Percentiles rank a stretch among this genome's conserved stretches.
phyloP scores from a whole-genome alignment of 2,888 invertebrate species.

The Agrochola circellaris region DNA sequence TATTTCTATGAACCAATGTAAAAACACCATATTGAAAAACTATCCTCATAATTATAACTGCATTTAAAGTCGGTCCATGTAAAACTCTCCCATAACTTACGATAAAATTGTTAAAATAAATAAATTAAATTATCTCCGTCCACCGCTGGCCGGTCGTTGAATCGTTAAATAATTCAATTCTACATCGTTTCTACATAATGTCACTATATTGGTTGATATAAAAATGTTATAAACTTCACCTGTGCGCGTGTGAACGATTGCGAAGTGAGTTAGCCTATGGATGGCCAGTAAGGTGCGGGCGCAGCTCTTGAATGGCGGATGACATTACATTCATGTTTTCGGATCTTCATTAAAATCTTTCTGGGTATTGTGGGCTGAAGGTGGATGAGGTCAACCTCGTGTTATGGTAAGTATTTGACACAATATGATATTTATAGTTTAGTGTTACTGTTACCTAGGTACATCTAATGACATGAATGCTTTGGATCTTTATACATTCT shows the following conservation, averaged over 20 bases:
- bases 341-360: constrained; percentile 32
- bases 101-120: constrained; percentile 64
- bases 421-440: not conserved
- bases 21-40: not conserved
- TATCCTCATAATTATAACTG: not conserved
- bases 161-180: constrained; percentile 86
- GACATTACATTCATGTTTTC: constrained; percentile 35
- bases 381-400: not conserved
- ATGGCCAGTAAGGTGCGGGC: constrained; percentile 33
- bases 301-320: constrained; percentile 34
- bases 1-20: not conserved
- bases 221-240: constrained; percentile 49
- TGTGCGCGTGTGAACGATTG: constrained; percentile 50
- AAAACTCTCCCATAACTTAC: constrained; percentile 55
- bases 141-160: constrained; percentile 60
- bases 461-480: not conserved
- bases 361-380: constrained; percentile 16
- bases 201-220: constrained; percentile 67
- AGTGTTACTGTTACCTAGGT: no score
- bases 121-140: constrained; percentile 76
- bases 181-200: constrained; percentile 60
- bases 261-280: constrained; percentile 33
- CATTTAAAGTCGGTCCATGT: constrained; percentile 38
- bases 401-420: not conserved
- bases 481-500: not conserved